phyloP scores from a whole-genome alignment of 2,797 vertebrate genomes.

The Labeo calbasu region DNA sequence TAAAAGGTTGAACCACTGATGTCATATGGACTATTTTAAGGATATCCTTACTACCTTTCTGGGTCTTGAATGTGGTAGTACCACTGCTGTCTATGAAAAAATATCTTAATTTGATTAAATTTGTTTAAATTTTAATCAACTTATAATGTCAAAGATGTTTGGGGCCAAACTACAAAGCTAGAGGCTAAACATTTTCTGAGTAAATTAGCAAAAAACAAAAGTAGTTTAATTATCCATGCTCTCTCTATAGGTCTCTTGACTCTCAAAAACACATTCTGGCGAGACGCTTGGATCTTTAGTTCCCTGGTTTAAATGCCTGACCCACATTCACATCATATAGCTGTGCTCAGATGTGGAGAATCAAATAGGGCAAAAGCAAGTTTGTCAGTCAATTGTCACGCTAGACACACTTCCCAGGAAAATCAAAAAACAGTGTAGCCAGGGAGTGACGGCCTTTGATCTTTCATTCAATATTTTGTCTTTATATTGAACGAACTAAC shows the following conservation, averaged over 20 bases:
- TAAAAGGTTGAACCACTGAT: no score
- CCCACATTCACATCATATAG: slow-evolving; percentile 19
- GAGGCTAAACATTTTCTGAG: neutral
- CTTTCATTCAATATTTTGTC: neutral
- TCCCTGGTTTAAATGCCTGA: slow-evolving; percentile 11
- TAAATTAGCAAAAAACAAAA: no score
- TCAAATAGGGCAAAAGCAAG: slow-evolving; percentile 6
- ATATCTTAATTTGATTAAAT: no score
- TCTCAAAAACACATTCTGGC: neutral
- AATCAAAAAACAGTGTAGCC: neutral
- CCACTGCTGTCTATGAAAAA: no score
- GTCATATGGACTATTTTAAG: no score
- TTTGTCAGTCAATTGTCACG: neutral
- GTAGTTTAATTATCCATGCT: neutral
- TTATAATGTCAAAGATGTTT: neutral
- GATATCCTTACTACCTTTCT: no score
- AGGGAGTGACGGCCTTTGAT: neutral
- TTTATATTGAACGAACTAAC: slow-evolving; percentile 5
- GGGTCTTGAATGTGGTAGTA: no score
- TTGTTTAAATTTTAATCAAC: neutral
- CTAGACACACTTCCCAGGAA: neutral
- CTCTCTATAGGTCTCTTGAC: neutral
- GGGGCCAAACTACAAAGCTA: neutral
- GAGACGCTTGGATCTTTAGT: neutral
- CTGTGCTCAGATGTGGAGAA: slow-evolving; percentile 25